Base-by-base conservation (phyloP, 2,113 vertebrate genomes). In the Fregata magnificens region DNA sequence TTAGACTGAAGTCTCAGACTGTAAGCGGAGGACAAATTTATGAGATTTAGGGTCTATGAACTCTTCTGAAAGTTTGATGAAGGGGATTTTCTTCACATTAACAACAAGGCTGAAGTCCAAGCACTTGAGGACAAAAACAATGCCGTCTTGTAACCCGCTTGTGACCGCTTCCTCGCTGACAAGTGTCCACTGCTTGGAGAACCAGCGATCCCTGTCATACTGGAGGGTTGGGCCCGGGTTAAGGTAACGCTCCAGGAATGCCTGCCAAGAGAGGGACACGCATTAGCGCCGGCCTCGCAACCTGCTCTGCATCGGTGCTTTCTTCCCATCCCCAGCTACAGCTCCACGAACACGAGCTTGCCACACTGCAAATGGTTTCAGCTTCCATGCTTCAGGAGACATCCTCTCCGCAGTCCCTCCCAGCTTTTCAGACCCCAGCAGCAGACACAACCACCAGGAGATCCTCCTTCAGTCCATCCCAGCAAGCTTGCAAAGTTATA, bases 1-100 rank as follows among this genome's bases (percentile, higher is more conserved):
- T 96, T 95, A 99, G 87, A 99, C 98, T 1, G 98, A 98, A 42
- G 98, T 98, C 97, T 99, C 98, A 4, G 98, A 98, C 92, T 98
- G 98, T 80, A 98, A 96, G 95, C 97, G 98, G 79, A 99, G 97
- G 69, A 98, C 97, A 65, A 99, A 99, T 93, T 98, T 98, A 96
- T 99, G 98, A 82, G 98, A 98, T 91, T 98, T 98, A 73, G 98
- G 98, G 95, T 98, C 98, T 95, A 99, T 96, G 97, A 99, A 99
- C 94, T 98, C 98, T 82, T 99, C 98, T 0, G 98, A 98, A 90
- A 99, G 98, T 44, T 98, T 97, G 84, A 99, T 98, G 95, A 98
- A 98, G 21, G 98, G 98, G n/a, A 98, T 98, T 95, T 98, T 98
- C 97, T 98, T 98, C 97, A 98, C 98, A 97, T 95, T 98, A 94